phyloP scores from a whole-genome alignment of 2,888 invertebrate genomes.

The Amphipyra berbera region DNA sequence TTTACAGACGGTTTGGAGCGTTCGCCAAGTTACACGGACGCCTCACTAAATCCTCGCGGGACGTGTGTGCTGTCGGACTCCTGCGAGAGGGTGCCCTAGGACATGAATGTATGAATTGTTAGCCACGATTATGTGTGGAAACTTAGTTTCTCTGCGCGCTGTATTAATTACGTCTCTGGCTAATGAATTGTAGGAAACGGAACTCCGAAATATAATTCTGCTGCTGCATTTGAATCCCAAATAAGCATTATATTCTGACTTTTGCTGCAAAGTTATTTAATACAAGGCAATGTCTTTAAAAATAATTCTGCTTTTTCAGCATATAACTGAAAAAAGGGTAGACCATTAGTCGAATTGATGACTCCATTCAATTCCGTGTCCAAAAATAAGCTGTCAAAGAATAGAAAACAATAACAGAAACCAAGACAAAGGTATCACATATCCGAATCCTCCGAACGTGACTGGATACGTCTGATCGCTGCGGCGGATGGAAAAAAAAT shows the following conservation, averaged over 20 bases:
- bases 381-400: slow-evolving; percentile 27
- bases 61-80: slow-evolving; percentile 44
- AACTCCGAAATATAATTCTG: slow-evolving; percentile 23
- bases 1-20: slow-evolving; percentile 58
- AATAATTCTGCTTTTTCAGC: no score
- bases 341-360: slow-evolving; percentile 8
- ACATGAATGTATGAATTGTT: slow-evolving; percentile 44
- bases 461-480: slow-evolving; percentile 64
- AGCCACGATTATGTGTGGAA: slow-evolving; percentile 42
- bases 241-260: neutral
- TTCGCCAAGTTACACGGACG: slow-evolving; percentile 61
- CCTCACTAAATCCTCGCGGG: slow-evolving; percentile 53
- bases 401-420: slow-evolving; percentile 53
- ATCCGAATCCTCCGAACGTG: slow-evolving; percentile 65
- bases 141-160: slow-evolving; percentile 34
- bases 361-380: slow-evolving; percentile 21
- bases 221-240: slow-evolving; percentile 21
- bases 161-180: slow-evolving; percentile 32
- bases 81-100: slow-evolving; percentile 19
- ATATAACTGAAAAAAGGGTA: slow-evolving; percentile 13
- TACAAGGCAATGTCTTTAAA: no score
- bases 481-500: slow-evolving; percentile 61
- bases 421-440: slow-evolving; percentile 50
- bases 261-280: no score
- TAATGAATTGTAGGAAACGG: slow-evolving; percentile 30